These are phyloP conservation scores for Myopa tessellatipennis DNA, from an alignment of 2,888 invertebrate genomes.

Conservation along the genomic window DNA sequence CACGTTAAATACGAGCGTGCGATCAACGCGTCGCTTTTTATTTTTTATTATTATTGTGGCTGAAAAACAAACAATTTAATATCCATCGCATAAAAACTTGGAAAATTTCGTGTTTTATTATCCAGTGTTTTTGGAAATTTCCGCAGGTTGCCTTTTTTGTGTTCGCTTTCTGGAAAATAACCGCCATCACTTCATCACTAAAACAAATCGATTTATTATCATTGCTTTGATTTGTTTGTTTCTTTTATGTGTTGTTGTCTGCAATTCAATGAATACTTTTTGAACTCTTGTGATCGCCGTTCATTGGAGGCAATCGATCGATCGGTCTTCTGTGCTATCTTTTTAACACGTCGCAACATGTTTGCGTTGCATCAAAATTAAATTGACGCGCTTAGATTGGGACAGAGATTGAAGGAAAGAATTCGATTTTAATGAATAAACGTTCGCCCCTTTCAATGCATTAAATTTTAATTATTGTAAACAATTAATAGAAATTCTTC, in stretches of 20 bases:
- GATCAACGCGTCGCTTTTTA: constrained; percentile 9
- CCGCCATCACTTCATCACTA: neutral
- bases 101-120: neutral
- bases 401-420: neutral
- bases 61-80: neutral
- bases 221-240: constrained; percentile 53
- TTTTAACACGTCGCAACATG: neutral
- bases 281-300: constrained; percentile 53
- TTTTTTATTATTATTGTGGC: neutral
- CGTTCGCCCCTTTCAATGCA: too few species aligned
- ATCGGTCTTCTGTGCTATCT: constrained; percentile 8
- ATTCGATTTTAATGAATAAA: too few species aligned
- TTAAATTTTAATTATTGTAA: constrained; percentile 15
- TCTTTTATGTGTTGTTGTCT: constrained; percentile 36
- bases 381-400: neutral
- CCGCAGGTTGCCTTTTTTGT: neutral
- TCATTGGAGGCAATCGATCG: constrained; percentile 15
- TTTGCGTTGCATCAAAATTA: neutral
- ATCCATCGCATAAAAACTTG: neutral
- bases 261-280: constrained; percentile 53
- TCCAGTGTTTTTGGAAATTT: neutral
- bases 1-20: constrained; percentile 40
- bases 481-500: too few species aligned
- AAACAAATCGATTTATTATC: constrained; percentile 4
- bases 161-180: neutral